These are phyloP conservation scores for Philereme transversata DNA, from an alignment of 2,888 invertebrate genomes.

Conservation along the genomic window DNA sequence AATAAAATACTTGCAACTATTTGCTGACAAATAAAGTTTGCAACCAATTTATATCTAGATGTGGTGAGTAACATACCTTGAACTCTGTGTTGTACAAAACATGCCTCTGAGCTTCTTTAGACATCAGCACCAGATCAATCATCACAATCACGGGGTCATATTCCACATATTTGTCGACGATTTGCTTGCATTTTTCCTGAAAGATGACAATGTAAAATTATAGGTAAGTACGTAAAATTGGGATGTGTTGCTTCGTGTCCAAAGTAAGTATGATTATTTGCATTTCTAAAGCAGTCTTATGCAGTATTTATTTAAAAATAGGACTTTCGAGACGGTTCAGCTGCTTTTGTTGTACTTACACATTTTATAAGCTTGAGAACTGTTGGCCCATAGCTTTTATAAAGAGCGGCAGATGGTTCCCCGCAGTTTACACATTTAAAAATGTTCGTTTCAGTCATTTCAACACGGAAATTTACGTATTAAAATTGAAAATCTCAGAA, in stretches of 20 bases:
- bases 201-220: slow-evolving; percentile 42
- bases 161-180: slow-evolving; percentile 96
- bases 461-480: neutral
- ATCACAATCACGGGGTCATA: slow-evolving; percentile 94
- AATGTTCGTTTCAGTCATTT: slow-evolving; percentile 46
- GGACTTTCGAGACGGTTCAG: neutral
- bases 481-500: no score
- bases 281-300: no score
- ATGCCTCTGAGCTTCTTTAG: slow-evolving; percentile 93
- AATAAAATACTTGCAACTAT: no score
- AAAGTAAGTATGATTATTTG: no score
- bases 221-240: no score
- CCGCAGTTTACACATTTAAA: slow-evolving; percentile 89
- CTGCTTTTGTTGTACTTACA: slow-evolving; percentile 77
- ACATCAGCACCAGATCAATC: slow-evolving; percentile 92
- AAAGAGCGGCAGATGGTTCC: slow-evolving; percentile 84
- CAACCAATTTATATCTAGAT: no score
- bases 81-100: slow-evolving; percentile 91
- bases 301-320: neutral
- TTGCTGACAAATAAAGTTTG: no score
- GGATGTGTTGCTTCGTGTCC: no score
- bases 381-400: slow-evolving; percentile 87
- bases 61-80: slow-evolving; percentile 78
- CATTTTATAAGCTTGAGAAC: slow-evolving; percentile 90
- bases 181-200: slow-evolving; percentile 89